Evolutionary conservation across 2,888 invertebrate species (phyloP), one percentile per base, ranked within the genome.

Genomic region (Dichetophora obliterata): DNA sequence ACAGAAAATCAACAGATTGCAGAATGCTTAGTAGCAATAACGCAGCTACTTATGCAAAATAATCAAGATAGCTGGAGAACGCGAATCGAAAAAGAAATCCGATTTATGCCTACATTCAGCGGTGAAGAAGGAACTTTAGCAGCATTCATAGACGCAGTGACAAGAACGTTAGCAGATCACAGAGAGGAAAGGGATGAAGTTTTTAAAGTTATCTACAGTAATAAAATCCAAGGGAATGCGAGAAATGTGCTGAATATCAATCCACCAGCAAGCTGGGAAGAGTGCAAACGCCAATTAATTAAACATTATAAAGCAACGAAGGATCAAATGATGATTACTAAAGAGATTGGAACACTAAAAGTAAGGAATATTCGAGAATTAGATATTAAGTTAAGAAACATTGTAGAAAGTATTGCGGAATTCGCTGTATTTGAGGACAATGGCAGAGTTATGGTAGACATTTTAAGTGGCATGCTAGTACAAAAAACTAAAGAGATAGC

Each of bases 311-410:
- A 48, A 11, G 19, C 76, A n/a, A 57, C 65, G 52, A 69, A 69
- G 52, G 77, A 77, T 19, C 27, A 74, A 48, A 14, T 48, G 11
- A 34, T 14, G 0, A 77, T 74, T 3, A 74, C 65, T 22, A 65
- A 34, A 37, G 69, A 72, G 6, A 77, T 77, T 66, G 54, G 57
- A 19, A 24, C 48, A n/a, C 31, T 77, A 48, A 77, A 61, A 70
- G 74, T 77, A 70, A 77, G 77, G 61, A 70, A 59, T 57, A 48
- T 14, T 68, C 69, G n/a, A n/a, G n/a, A n/a, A n/a, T n/a, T n/a
- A n/a, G n/a, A n/a, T n/a, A n/a, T n/a, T n/a, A 68, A 70, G 37
- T 5, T 74, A 9, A 69, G 69, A 61, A 5, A 59, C 8, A 63
- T 77, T 37, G 37, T 73, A 34, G 76, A 76, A 57, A 50, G 75